Evolutionary conservation across 2,797 vertebrate genomes (phyloP), one percentile per base, ranked within the genome.

Genomic region (Dallia pectoralis): DNA sequence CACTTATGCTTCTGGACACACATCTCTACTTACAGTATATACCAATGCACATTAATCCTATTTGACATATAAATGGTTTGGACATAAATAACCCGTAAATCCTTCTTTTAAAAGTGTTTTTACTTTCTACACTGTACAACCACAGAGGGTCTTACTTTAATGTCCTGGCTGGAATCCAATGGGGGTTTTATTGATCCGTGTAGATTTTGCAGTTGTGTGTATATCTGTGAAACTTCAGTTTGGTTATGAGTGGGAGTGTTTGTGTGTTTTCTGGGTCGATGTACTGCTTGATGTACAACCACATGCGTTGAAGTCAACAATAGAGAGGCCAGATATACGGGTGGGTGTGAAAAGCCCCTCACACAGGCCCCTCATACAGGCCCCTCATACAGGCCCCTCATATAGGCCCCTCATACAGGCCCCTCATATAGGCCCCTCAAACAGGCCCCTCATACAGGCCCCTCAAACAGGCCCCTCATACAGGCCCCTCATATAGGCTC

Each of bases 281-380:
- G 82, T 18, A 16, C 27, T 51, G 72, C 8, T 18, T 36, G 78
- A 74, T 69, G 18, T 69, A 72, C 72, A 44, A 82, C 87, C 85
- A 86, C 85, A 83, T 85, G 89, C 75, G 71, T 74, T 88, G 86
- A 89, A 83, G 84, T 89, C 84, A 89, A 84, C 72, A 67, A 75
- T 76, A 74, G 66, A 74, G 59, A 69, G 77, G 69, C 62, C 71
- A 70, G 74, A 27, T 67, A 82, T 72, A 70, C 71, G 78, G 84
- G n/a, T 4, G 4, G 49, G 74, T 74, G 78, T 69, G 79, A 73
- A 63, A 81, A 32, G 40, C 25, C 62, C 29, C 65, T 44, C 27
- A 30, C 15, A 32, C 25, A 48, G 8, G n/a, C n/a, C n/a, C n/a
- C n/a, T n/a, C n/a, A n/a, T n/a, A n/a, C n/a, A n/a, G n/a, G n/a